phyloP scores from a whole-genome alignment of 1,140 invertebrate genomes.

The Nixonia krombeini region DNA sequence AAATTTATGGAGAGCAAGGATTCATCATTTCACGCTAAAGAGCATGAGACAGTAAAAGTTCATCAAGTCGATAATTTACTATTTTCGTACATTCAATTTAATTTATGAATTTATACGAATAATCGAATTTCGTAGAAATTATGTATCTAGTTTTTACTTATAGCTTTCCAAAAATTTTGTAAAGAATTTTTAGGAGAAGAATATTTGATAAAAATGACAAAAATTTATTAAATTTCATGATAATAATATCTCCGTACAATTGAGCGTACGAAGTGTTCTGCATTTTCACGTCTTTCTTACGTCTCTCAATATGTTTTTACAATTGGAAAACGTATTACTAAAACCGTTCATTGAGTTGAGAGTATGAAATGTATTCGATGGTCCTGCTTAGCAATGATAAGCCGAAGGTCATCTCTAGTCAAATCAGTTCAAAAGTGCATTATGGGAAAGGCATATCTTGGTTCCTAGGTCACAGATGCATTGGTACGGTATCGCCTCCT shows the following conservation, averaged over 20 bases:
- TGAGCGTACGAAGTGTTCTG: slow-evolving; percentile 36
- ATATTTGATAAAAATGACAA: too few relatives aligned
- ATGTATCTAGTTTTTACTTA: slow-evolving; percentile 7
- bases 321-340: neutral
- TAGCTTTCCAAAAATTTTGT: slow-evolving; percentile 6
- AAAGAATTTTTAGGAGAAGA: too few relatives aligned
- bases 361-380: slow-evolving; percentile 13
- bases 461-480: slow-evolving; percentile 35
- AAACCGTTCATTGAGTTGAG: slow-evolving; percentile 1
- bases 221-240: slow-evolving; percentile 5
- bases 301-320: neutral
- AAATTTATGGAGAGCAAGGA: too few relatives aligned
- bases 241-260: slow-evolving; percentile 20
- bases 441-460: slow-evolving; percentile 27
- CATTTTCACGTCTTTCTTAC: slow-evolving; percentile 30
- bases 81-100: neutral
- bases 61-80: slow-evolving; percentile 3
- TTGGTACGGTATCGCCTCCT: slow-evolving; percentile 8
- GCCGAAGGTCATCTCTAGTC: slow-evolving; percentile 23
- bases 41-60: too few relatives aligned
- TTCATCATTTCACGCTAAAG: too few relatives aligned
- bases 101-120: slow-evolving; percentile 24
- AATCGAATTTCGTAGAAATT: slow-evolving; percentile 16
- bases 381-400: slow-evolving; percentile 21
- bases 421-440: slow-evolving; percentile 16